Percentiles rank a stretch among this genome's conserved stretches.
Evolutionary conservation across 1,140 invertebrate species (phyloP).

Genomic region (Brachionus asplanchnoidis): DNA sequence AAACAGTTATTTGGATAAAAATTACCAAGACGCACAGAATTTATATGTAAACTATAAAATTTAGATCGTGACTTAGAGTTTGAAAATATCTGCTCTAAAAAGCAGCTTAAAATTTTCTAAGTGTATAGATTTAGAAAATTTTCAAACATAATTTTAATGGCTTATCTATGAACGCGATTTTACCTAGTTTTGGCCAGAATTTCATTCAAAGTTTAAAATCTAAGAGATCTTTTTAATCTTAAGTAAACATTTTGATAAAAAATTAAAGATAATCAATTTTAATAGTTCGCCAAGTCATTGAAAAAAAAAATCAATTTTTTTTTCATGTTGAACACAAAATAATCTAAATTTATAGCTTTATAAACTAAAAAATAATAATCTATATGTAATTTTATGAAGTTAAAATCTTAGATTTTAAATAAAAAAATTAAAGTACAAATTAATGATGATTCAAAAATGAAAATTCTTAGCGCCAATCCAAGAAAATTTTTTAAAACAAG

Average conservation of each 20-base stretch:
- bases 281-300: neutral
- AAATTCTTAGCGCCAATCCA: too few species aligned
- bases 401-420: too few species aligned
- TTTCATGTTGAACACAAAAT: neutral
- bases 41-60: neutral
- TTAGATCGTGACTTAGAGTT: neutral
- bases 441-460: too few species aligned
- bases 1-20: neutral
- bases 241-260: neutral
- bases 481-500: too few species aligned
- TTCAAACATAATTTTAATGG: neutral
- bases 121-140: neutral
- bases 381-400: too few species aligned
- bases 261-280: neutral
- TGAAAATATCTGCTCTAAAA: neutral
- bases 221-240: neutral
- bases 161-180: neutral
- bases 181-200: neutral
- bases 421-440: too few species aligned
- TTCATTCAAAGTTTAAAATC: neutral
- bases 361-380: too few species aligned
- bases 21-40: neutral
- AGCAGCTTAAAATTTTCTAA: neutral
- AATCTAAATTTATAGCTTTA: neutral
- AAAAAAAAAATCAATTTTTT: neutral